Conservation (phyloP, 2,113 vertebrate genomes). For the Campylorhamphus procurvoides region DNA sequence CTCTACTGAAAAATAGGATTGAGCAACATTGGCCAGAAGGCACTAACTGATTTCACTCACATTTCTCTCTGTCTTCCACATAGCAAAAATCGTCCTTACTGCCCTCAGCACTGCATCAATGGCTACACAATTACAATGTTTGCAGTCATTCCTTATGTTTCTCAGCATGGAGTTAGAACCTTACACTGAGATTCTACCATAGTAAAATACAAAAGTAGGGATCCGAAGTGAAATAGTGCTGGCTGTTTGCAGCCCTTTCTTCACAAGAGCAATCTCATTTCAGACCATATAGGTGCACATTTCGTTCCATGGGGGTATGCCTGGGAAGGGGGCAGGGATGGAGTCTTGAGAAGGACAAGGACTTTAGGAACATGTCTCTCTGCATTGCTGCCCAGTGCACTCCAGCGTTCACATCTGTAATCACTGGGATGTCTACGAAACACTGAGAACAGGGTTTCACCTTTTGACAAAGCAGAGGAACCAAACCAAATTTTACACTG, state of each 20-base stretch:
- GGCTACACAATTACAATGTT: not conserved
- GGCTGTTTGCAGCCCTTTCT: not conserved
- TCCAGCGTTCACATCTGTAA: rapidly evolving
- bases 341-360: not conserved
- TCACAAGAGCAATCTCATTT: not conserved
- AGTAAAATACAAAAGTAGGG: not conserved
- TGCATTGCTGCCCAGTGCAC: not conserved
- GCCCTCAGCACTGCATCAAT: not conserved
- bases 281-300: not conserved
- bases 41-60: not conserved
- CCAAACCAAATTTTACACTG: not conserved
- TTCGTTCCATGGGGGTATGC: rapidly evolving
- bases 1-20: not conserved
- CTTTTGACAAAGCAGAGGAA: not conserved
- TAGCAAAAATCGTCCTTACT: not conserved
- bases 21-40: not conserved
- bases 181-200: not conserved
- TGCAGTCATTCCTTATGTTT: not conserved
- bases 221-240: not conserved
- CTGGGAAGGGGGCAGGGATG: not conserved
- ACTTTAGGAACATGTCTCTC: not conserved
- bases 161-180: not conserved
- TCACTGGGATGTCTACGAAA: not conserved
- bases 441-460: not conserved
- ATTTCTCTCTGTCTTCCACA: not conserved